phyloP scores from a whole-genome alignment of 2,888 invertebrate species.

The Eupeodes latifasciatus region DNA sequence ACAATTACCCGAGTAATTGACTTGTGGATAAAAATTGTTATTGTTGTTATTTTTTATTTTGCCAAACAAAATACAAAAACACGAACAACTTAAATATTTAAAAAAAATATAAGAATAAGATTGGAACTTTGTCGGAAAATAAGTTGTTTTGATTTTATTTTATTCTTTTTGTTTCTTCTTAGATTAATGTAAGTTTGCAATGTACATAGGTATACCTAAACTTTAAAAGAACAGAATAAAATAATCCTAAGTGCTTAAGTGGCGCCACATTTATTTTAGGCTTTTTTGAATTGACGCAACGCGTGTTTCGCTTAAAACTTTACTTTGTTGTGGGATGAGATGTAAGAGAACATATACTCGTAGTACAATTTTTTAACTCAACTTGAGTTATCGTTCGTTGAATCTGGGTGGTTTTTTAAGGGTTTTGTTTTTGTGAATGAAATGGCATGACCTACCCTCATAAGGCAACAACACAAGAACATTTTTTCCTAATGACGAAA shows the following conservation, averaged over 20 bases:
- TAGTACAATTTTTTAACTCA: too few relatives aligned
- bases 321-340: too few relatives aligned
- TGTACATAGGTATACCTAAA: too few relatives aligned
- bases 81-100: background rate
- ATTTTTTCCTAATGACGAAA: too few relatives aligned
- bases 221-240: background rate
- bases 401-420: too few relatives aligned
- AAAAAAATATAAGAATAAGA: background rate
- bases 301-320: too few relatives aligned
- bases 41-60: background rate
- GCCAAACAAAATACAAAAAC: conserved; percentile 8
- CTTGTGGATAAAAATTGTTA: conserved; percentile 51
- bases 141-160: background rate
- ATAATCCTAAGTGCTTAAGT: background rate
- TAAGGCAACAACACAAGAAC: too few relatives aligned
- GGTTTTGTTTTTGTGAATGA: too few relatives aligned
- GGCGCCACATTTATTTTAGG: background rate
- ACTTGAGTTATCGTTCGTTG: too few relatives aligned
- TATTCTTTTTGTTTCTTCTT: background rate
- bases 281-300: background rate
- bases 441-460: too few relatives aligned
- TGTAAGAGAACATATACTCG: too few relatives aligned
- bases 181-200: background rate
- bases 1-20: conserved; percentile 72
- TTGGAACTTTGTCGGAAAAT: background rate